Evolutionary conservation across 2,888 invertebrate species (phyloP).

Genomic region (Rhagophthalmus giganteus): DNA sequence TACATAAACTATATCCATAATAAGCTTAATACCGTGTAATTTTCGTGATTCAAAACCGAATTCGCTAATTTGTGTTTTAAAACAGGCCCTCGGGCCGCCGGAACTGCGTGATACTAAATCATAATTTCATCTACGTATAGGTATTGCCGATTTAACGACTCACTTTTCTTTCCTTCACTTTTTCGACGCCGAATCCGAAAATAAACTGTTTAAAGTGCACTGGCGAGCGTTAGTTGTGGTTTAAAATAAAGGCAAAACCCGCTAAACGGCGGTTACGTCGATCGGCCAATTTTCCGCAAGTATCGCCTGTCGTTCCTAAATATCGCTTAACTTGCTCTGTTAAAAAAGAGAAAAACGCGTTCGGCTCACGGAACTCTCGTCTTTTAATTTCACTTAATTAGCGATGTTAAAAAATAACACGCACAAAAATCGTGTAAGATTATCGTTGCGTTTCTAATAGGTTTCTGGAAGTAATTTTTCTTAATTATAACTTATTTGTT

Average conservation of each 20-base stretch:
- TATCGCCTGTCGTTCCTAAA: conserved; percentile 8
- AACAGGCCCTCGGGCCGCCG: conserved; percentile 30
- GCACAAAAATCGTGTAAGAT: conserved; percentile 38
- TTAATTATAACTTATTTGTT: conserved; percentile 9
- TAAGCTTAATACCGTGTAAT: conserved; percentile 31
- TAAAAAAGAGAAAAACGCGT: conserved; percentile 29
- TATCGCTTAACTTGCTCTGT: conserved; percentile 42
- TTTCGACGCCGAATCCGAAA: neutral
- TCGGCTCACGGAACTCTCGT: conserved; percentile 41
- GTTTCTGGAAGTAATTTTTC: conserved; percentile 17
- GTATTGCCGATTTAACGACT: conserved; percentile 14
- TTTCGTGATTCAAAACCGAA: conserved; percentile 34
- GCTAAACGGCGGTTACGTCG: conserved; percentile 6
- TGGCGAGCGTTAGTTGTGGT: conserved; percentile 12
- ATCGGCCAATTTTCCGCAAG: conserved; percentile 9
- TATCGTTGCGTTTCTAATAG: conserved; percentile 15
- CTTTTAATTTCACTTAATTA: conserved; percentile 43
- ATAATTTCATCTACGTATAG: no score
- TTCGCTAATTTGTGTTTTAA: conserved; percentile 35
- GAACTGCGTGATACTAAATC: conserved; percentile 39
- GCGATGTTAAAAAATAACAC: conserved; percentile 32
- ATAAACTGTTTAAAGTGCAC: conserved; percentile 4
- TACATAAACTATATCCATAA: conserved; percentile 21
- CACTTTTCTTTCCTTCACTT: neutral
- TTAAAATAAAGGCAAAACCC: conserved; percentile 7